These are phyloP conservation scores for Corvus moneduloides DNA, from an alignment of 2,113 vertebrate species.

Conservation along the genomic window DNA sequence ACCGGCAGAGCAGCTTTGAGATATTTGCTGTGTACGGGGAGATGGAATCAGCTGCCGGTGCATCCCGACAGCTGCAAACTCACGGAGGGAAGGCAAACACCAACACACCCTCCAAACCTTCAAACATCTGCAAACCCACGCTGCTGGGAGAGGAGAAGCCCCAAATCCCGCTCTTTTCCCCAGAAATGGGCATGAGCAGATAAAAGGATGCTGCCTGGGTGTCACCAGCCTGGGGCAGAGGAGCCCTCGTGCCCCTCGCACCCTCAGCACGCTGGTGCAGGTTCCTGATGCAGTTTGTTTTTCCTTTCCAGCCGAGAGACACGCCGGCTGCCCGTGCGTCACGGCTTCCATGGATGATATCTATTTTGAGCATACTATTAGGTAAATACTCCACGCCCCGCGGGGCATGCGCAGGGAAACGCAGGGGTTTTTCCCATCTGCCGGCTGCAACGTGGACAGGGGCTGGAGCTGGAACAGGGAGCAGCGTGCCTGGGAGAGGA, in stretches of 20 bases:
- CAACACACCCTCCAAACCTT: not conserved
- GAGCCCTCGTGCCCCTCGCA: accelerated
- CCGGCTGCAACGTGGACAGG: not conserved
- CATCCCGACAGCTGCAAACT: not conserved
- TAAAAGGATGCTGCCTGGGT: accelerated
- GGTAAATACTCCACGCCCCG: conserved; percentile 67
- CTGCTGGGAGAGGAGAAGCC: not conserved
- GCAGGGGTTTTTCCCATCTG: not conserved
- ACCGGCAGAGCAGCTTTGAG: accelerated
- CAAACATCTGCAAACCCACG: not conserved
- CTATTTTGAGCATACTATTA: conserved; percentile 92
- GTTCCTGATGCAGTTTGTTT: conserved; percentile 21
- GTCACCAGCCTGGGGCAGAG: not conserved
- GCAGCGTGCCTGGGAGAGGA: not conserved
- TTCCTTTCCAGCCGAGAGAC: conserved; percentile 84
- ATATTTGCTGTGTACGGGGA: accelerated
- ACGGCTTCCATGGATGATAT: conserved; percentile 96
- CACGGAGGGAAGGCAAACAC: not conserved
- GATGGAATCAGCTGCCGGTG: not conserved
- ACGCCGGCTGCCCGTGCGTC: conserved; percentile 89
- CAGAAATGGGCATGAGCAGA: accelerated
- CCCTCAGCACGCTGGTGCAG: not conserved
- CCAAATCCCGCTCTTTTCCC: not conserved
- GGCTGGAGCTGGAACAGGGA: not conserved
- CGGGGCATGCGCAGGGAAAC: accelerated